These are phyloP conservation scores for Caenorhabditis sp. DNA, from an alignment of 2,888 invertebrate species.

Conservation along the genomic window DNA sequence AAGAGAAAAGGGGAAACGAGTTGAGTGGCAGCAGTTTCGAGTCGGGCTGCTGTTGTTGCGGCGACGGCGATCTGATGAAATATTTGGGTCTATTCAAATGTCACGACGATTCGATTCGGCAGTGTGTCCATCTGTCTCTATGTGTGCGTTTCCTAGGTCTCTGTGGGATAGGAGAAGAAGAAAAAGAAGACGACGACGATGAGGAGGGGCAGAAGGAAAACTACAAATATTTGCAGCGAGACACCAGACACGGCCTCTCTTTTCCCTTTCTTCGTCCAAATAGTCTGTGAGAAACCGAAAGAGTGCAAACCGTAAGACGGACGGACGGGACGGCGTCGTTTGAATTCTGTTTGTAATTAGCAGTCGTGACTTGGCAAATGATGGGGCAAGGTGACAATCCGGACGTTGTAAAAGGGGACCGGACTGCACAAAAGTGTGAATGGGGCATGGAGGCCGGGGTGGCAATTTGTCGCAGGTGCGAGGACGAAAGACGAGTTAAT, in stretches of 20 bases:
- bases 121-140: constrained; percentile 7
- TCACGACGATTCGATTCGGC: constrained; percentile 2
- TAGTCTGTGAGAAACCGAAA: constrained; percentile 12
- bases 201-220: too few species aligned
- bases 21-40: constrained; percentile 24
- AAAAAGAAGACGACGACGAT: too few species aligned
- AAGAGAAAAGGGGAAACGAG: background rate
- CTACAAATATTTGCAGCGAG: constrained; percentile 49
- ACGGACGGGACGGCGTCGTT: background rate
- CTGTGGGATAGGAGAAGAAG: too few species aligned
- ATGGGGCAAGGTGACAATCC: background rate
- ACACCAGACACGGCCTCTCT: too few species aligned
- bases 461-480: too few species aligned
- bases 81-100: constrained; percentile 27
- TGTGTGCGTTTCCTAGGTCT: constrained; percentile 22
- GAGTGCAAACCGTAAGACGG: too few species aligned
- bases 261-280: background rate
- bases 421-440: background rate
- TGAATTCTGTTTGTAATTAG: constrained; percentile 9
- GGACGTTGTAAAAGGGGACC: background rate
- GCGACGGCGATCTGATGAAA: constrained; percentile 25
- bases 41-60: too few species aligned
- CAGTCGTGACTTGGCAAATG: too few species aligned
- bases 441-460: background rate
- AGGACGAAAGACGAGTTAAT: too few species aligned